Percentiles rank a stretch among this genome's conserved stretches.
Evolutionary conservation across 2,797 vertebrate genomes (phyloP).

Genomic region (Ctenopoma multispine): DNA sequence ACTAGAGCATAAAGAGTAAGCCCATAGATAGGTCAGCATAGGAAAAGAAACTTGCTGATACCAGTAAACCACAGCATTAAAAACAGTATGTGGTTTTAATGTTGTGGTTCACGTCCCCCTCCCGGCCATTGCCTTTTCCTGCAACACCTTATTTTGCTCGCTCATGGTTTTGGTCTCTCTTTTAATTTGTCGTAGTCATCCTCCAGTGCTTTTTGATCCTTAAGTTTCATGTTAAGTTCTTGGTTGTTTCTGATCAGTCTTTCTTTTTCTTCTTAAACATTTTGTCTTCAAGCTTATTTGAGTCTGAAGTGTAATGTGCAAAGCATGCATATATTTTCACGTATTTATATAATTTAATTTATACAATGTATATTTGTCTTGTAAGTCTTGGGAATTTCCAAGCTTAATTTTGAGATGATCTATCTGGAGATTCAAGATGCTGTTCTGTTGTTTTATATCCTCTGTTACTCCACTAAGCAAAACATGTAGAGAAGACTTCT

Average conservation of each 20-base stretch:
- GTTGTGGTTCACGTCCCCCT: too few species aligned
- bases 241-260: neutral
- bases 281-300: neutral
- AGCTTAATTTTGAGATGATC: neutral
- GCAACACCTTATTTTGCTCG: neutral
- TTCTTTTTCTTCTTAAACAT: neutral
- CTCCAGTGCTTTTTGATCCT: neutral
- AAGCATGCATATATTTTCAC: too few species aligned
- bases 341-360: too few species aligned
- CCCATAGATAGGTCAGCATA: too few species aligned
- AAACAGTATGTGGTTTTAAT: too few species aligned
- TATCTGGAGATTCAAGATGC: neutral
- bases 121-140: neutral
- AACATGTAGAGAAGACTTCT: neutral
- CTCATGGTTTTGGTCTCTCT: neutral
- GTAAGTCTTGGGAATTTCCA: neutral
- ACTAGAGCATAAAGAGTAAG: too few species aligned
- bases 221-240: neutral
- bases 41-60: too few species aligned
- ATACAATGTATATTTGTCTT: neutral
- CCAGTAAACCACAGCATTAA: too few species aligned
- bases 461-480: neutral
- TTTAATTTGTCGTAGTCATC: neutral
- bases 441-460: neutral
- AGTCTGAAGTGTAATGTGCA: neutral